These are phyloP conservation scores for Macrostomum lignano DNA, from an alignment of 1,140 invertebrate species.

Conservation along the genomic window DNA sequence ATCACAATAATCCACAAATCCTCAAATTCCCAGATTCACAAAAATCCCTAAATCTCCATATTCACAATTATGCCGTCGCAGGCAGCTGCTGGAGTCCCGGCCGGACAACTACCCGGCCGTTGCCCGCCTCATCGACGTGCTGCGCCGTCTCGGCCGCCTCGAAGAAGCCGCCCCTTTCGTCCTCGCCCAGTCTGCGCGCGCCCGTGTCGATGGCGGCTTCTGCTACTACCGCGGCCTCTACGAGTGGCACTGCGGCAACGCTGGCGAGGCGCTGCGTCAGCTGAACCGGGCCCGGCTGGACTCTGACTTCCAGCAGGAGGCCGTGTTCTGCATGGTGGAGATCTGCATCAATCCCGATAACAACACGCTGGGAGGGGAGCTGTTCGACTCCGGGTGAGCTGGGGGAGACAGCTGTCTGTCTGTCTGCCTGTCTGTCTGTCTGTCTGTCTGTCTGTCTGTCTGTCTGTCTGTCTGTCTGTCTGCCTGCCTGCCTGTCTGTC, in stretches of 20 bases:
- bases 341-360: conserved; percentile 58
- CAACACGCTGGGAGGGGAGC: conserved; percentile 34
- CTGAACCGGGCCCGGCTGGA: conserved; percentile 59
- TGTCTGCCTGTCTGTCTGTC: too few relatives aligned
- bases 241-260: conserved; percentile 56
- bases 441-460: too few relatives aligned
- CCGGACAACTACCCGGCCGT: conserved; percentile 36
- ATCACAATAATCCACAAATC: too few relatives aligned
- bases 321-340: conserved; percentile 69
- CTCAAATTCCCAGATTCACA: too few relatives aligned
- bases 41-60: too few relatives aligned
- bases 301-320: conserved; percentile 46
- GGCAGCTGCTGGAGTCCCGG: background rate
- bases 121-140: conserved; percentile 55
- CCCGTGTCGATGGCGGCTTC: conserved; percentile 33
- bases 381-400: conserved; percentile 30
- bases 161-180: conserved; percentile 45
- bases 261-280: conserved; percentile 50
- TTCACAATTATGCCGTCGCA: background rate
- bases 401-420: too few relatives aligned
- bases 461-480: too few relatives aligned
- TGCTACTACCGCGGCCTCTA: conserved; percentile 41
- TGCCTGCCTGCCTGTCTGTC: too few relatives aligned
- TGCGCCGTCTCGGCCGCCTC: conserved; percentile 49
- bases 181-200: conserved; percentile 31